Conservation (phyloP, 2,113 vertebrate genomes). For the Mesocricetus auratus region DNA sequence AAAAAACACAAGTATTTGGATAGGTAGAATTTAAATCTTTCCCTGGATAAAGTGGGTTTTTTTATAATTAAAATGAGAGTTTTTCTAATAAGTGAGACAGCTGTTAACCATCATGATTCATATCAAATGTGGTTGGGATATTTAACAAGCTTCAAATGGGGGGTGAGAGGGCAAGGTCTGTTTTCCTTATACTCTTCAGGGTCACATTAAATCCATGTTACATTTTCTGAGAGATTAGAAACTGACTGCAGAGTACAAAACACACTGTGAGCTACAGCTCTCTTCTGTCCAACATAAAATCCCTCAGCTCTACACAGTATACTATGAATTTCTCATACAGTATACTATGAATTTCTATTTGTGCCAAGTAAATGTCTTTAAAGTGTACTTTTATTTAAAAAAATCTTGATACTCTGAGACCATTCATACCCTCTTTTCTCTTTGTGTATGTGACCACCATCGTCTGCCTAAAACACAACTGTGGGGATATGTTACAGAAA, state of each 20-base stretch:
- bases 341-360: conserved; percentile 68
- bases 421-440: conserved; percentile 22
- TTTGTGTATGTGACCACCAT: neutral
- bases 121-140: conserved; percentile 82
- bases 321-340: conserved; percentile 55
- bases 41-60: conserved; percentile 82
- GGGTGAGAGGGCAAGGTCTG: conserved; percentile 78
- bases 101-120: conserved; percentile 87
- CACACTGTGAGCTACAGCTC: conserved; percentile 64
- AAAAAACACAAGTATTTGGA: conserved; percentile 72
- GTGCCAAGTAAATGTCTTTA: conserved; percentile 56
- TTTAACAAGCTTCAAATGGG: conserved; percentile 78
- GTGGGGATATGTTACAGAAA: neutral
- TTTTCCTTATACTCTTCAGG: conserved; percentile 81
- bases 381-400: conserved; percentile 66
- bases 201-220: conserved; percentile 82
- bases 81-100: conserved; percentile 87
- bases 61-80: conserved; percentile 87
- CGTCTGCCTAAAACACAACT: neutral
- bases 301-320: conserved; percentile 54
- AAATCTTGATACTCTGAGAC: conserved; percentile 51
- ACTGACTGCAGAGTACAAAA: conserved; percentile 64
- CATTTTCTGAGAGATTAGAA: conserved; percentile 78
- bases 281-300: conserved; percentile 52
- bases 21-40: conserved; percentile 79